Base-by-base conservation (phyloP, 2,888 invertebrate species). In the Odontocerum albicorne region DNA sequence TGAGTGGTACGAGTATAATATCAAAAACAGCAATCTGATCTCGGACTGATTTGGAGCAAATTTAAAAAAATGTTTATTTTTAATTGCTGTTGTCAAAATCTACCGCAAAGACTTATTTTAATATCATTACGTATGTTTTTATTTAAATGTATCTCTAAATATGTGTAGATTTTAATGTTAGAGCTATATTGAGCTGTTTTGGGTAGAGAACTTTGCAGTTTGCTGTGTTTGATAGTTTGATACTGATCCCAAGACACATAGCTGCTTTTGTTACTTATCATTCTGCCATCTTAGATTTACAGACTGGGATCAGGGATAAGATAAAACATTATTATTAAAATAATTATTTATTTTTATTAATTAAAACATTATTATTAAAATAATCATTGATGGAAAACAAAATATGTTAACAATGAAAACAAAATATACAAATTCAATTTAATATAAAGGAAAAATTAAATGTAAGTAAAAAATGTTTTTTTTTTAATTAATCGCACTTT, bases 131-230 rank as follows among this genome's bases (percentile, higher is more conserved):
- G n/a, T n/a, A n/a, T n/a, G n/a, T n/a, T 27, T 27, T 27, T 8
- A 35, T 35, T 13, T 35, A 6, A 35, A 35, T 7, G 4, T 35
- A 7, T 35, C 35, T 35, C 13, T 12, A 35, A 35, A 7, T 7
- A 12, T 35, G 12, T 13, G n/a, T 7, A 12, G 12, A 35, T 7
- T 7, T 35, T 13, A 35, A 35, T 12, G 12, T 12, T 7, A 35
- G 12, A 35, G 13, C 35, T 35, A 35, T 35, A 35, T 12, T 35
- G 35, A 35, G 35, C 35, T 35, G 35, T 35, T 35, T 35, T 35
- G 6, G 35, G 12, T 35, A 35, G 12, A 4, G 35, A 12, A 35
- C 13, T 7, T 7, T 35, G 35, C 35, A 7, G 13, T 7, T 35
- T 35, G 35, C 35, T 35, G 35, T 35, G 35, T 35, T 35, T 35